Conservation (phyloP, 2,888 invertebrate species). For the Labia minor region DNA sequence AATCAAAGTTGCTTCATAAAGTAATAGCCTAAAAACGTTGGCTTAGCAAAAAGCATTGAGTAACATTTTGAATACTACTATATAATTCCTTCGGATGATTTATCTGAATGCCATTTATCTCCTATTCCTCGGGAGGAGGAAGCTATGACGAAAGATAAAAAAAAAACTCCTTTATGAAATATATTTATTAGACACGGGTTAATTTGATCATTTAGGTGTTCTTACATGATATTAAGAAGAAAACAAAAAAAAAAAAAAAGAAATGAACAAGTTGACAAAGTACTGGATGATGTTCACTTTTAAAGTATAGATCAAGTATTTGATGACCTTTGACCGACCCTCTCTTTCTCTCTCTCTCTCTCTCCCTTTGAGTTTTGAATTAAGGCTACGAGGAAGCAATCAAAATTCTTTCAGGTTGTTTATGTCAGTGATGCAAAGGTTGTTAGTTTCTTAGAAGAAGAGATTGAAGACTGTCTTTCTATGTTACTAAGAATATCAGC, state of each 20-base stretch:
- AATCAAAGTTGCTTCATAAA: no score
- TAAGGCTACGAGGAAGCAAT: conserved; percentile 13
- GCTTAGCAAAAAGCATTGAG: no score
- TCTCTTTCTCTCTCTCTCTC: background rate
- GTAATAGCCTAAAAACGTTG: no score
- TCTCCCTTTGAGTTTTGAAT: background rate
- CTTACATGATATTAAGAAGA: background rate
- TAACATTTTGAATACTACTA: no score
- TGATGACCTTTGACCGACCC: background rate
- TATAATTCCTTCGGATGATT: no score
- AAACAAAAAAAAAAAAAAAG: no score
- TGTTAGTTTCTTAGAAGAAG: background rate
- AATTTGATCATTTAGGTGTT: background rate
- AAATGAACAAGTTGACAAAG: background rate
- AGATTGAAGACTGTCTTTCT: background rate
- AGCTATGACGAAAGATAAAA: background rate
- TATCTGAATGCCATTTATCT: no score
- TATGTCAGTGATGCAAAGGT: conserved; percentile 13
- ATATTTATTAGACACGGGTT: background rate
- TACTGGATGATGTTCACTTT: background rate
- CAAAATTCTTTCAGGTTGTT: conserved; percentile 13
- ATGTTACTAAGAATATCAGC: background rate
- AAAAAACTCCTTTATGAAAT: background rate
- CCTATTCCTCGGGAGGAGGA: no score
- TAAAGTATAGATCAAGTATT: conserved; percentile 5